Base-by-base conservation (phyloP, 1,140 invertebrate genomes). In the Leucophenga varia region DNA sequence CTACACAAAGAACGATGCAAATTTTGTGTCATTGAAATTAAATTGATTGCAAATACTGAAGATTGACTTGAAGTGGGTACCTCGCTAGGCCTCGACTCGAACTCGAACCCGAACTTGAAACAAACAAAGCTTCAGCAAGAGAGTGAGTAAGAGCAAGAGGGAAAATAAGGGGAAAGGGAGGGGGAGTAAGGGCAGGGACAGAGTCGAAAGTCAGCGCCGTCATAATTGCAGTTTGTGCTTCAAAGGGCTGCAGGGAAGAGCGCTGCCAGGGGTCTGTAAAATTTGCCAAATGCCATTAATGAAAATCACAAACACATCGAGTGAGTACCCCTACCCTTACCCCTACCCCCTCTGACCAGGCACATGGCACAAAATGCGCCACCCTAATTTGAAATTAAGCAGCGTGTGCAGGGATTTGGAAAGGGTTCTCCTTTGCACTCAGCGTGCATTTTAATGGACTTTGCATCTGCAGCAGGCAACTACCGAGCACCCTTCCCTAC, bases 11-110 rank as follows among this genome's bases (percentile, higher is more conserved):
- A n/a, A 41, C 18, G 48, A 56, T 57, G 56, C 56, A 67, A 63
- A 59, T 59, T n/a, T 45, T 67, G n/a, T 59, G 59, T 59, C 63
- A 67, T 67, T 67, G 64, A 67, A 67, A 67, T 67, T 67, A 67
- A 67, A 67, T 67, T 67, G 63, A 67, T 67, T 67, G 63, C 63
- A 67, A 67, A 67, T 67, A 67, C 64, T 63, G 51, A 63, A 67
- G 64, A 67, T 65, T 65, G 59, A 67, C 59, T 65, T 67, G 55
- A 61, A 65, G 58, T 52, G 53, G 55, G 55, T 22, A 42, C 43
- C 43, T 39, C 38, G 53, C 7, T 36, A 39, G 32, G 43, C 44
- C n/a, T n/a, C n/a, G n/a, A n/a, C n/a, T n/a, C n/a, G n/a, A n/a
- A n/a, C n/a, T n/a, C n/a, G n/a, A n/a, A n/a, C n/a, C n/a, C n/a